Percentiles rank a stretch among this genome's conserved stretches.
phyloP scores from a whole-genome alignment of 2,797 vertebrate species.

The Sebastes reedi region DNA sequence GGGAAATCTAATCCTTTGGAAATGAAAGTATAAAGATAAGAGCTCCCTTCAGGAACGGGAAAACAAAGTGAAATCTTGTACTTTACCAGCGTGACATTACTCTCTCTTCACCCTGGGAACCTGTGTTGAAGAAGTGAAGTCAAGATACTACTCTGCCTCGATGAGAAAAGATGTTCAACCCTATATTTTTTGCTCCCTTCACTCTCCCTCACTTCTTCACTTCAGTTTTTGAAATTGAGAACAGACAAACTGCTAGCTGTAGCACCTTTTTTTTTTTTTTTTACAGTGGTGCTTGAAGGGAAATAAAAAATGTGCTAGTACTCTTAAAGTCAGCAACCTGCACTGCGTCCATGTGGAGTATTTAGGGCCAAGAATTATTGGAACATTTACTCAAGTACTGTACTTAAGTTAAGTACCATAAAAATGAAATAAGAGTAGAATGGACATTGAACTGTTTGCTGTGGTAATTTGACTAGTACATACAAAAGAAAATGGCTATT shows the following conservation, averaged over 20 bases:
- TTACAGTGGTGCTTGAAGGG: neutral
- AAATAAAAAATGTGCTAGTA: neutral
- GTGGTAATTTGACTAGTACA: neutral
- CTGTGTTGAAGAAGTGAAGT: neutral
- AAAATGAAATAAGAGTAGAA: neutral
- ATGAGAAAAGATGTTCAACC: conserved; percentile 12
- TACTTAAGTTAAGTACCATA: neutral
- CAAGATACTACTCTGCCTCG: neutral
- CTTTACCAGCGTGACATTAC: conserved; percentile 30
- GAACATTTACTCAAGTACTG: neutral
- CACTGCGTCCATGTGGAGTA: neutral
- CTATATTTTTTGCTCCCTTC: neutral
- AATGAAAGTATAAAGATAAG: conserved; percentile 56
- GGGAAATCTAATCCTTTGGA: conserved; percentile 60
- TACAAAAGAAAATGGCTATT: neutral
- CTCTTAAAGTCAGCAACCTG: neutral
- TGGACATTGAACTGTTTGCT: neutral
- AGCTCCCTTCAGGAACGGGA: conserved; percentile 27
- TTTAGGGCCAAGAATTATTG: neutral
- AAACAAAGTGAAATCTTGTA: conserved; percentile 40
- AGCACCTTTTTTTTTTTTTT: neutral
- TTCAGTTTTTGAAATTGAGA: conserved; percentile 10
- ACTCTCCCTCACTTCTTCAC: neutral
- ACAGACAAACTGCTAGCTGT: neutral
- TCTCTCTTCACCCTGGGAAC: conserved; percentile 13